Percentiles rank a stretch among this genome's conserved stretches.
Conservation (phyloP, 2,113 vertebrate genomes). For the Saccopteryx bilineata region DNA sequence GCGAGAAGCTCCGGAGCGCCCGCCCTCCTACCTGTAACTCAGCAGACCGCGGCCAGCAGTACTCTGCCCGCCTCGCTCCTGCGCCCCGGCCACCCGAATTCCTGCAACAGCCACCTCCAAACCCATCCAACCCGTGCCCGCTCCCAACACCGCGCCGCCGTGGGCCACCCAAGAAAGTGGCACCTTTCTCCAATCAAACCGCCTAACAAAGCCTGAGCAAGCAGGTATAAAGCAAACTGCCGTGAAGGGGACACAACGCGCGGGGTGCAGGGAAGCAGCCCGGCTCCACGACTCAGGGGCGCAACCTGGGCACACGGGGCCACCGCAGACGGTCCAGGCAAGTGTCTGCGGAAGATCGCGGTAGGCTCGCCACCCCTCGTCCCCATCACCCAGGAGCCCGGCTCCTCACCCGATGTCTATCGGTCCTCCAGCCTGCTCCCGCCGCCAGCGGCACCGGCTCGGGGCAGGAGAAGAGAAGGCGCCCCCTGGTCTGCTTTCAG, state of each 20-base stretch:
- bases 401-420: conserved; percentile 60
- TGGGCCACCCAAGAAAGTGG: conserved; percentile 61
- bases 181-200: conserved; percentile 22
- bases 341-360: background rate
- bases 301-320: conserved; percentile 44
- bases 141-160: conserved; percentile 38
- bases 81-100: background rate
- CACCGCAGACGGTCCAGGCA: background rate
- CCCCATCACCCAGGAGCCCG: background rate
- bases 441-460: conserved; percentile 17
- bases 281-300: background rate
- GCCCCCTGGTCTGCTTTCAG: conserved; percentile 62
- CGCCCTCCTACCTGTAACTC: conserved; percentile 78
- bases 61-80: conserved; percentile 48
- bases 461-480: conserved; percentile 25
- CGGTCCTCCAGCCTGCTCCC: conserved; percentile 37
- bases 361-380: background rate
- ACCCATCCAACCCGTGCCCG: background rate
- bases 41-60: background rate
- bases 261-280: background rate
- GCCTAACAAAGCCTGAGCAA: conserved; percentile 46
- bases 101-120: background rate
- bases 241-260: conserved; percentile 52
- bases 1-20: background rate
- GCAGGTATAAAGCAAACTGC: conserved; percentile 49